A percentile compares a stretch with the other conserved stretches of the same genome.
phyloP scores from a whole-genome alignment of 2,113 vertebrate species.

The Blennius ocellaris region DNA sequence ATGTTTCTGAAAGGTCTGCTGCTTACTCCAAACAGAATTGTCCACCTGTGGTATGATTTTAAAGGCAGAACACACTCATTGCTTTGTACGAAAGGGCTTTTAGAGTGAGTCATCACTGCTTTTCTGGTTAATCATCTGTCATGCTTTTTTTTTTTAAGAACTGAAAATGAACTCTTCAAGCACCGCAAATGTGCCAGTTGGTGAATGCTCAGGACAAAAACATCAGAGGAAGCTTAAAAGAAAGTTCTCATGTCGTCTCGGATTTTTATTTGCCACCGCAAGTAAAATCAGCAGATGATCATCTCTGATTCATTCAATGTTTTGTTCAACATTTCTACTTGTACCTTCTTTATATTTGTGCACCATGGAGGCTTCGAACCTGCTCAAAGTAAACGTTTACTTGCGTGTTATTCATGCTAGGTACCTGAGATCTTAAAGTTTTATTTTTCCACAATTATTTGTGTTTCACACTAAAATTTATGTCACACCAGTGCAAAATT shows the following conservation, averaged over 20 bases:
- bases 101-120: neutral
- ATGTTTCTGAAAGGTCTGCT: neutral
- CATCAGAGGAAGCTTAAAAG: neutral
- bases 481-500: no score
- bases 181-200: neutral
- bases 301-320: no score
- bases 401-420: no score
- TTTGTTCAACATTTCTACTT: no score
- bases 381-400: no score
- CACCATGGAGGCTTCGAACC: no score
- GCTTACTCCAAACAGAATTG: neutral
- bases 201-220: neutral
- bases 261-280: neutral
- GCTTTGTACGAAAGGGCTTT: constrained; percentile 3
- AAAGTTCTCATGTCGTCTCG: neutral
- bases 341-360: no score
- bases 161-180: neutral
- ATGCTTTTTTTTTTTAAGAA: neutral
- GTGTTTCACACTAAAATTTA: no score
- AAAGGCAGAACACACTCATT: neutral
- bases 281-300: no score
- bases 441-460: no score
- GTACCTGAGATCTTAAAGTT: no score
- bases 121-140: neutral
- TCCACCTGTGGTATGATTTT: neutral